Base-by-base conservation (phyloP, 2,797 vertebrate genomes). In the Clarias fuscus region DNA sequence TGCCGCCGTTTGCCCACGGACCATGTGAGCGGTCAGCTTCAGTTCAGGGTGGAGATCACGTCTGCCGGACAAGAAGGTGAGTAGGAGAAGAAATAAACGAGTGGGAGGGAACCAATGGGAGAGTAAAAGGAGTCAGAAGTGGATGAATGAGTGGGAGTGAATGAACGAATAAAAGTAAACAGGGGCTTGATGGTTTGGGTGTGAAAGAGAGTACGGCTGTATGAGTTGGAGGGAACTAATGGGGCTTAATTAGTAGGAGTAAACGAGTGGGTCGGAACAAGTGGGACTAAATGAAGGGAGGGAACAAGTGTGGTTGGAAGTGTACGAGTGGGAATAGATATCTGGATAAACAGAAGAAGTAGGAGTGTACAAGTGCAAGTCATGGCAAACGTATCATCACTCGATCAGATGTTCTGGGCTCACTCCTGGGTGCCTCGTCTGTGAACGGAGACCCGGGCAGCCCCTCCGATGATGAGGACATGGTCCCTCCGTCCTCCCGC, bases 11-110 rank as follows among this genome's bases (percentile, higher is more conserved):
- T 99, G 22, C 98, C 98, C 43, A 97, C 97, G 18, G 98, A 99
- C 90, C 97, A 99, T 0, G 98, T 99, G 86, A 99, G 98, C 15
- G 98, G 98, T 0, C 97, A 98, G 92, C 97, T 99, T 77, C 95
- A 96, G 20, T 98, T 99, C 92, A 95, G 95, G 91, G 97, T 99
- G 89, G 97, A 97, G 91, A 96, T 99, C 89, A 96, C 97, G 0
- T 97, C 97, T 88, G 96, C 96, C 1, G 94, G 96, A 90, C 97
- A 99, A 0, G 97, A 98, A 95, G 97, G 98, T 99, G 91, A 94
- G 94, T 84, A 4, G 76, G 0, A 43, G 27, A 11, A 8, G 61
- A 14, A 15, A 14, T 18, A 14, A 27, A 48, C 17, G 0, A 53
- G 10, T 53, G 4, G 33, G 43, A 27, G n/a, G 37, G 7, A 22